Evolutionary conservation across 2,888 invertebrate species (phyloP).

Genomic region (Dysmachus trigonus): DNA sequence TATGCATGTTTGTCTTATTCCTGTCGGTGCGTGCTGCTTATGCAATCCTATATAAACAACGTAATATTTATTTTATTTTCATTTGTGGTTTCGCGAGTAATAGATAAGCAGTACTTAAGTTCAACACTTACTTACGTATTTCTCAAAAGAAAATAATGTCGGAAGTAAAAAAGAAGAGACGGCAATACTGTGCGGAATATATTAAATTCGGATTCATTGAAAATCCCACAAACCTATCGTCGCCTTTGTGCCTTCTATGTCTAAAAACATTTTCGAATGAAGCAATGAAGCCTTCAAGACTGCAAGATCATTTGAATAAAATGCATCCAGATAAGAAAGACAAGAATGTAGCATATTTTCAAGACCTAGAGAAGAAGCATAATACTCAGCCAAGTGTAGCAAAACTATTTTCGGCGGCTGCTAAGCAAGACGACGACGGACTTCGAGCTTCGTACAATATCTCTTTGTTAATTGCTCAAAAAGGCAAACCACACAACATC

Average conservation of each 20-base stretch:
- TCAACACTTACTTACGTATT: no score
- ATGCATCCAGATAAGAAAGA: neutral
- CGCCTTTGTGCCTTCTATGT: conserved; percentile 3
- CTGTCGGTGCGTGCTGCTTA: no score
- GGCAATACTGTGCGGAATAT: neutral
- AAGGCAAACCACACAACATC: neutral
- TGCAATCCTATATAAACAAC: no score
- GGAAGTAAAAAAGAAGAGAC: neutral
- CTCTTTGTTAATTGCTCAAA: neutral
- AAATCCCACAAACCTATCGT: neutral
- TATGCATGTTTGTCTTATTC: no score
- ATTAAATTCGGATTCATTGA: neutral
- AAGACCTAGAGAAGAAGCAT: neutral
- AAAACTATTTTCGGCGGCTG: neutral
- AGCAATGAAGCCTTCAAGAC: neutral
- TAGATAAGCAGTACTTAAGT: no score
- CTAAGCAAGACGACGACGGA: neutral
- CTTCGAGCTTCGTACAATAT: no score
- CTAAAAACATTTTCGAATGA: conserved; percentile 7
- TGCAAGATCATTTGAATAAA: conserved; percentile 11
- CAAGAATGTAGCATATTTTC: neutral
- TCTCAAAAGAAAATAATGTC: neutral
- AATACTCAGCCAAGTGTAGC: neutral
- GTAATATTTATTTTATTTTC: no score
- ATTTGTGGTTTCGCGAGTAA: no score